Conservation (phyloP, 2,797 vertebrate species). For the Syngnathus acus region DNA sequence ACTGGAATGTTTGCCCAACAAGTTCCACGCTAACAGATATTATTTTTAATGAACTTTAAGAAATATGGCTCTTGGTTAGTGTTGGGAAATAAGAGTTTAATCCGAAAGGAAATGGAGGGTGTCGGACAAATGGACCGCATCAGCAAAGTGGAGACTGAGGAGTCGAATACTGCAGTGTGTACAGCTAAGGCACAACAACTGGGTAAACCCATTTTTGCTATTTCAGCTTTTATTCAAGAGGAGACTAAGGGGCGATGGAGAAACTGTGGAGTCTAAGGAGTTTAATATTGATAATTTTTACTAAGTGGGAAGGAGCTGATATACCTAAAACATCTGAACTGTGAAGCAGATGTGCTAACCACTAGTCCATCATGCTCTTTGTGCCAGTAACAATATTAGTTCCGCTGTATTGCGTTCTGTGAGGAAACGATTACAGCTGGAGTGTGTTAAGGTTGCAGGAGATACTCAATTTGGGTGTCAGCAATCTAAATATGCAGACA, state of each 20-base stretch:
- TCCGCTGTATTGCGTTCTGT: background rate
- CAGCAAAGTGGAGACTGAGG: background rate
- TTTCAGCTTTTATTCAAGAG: background rate
- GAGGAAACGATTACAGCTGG: slow-evolving; percentile 10
- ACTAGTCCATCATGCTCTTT: background rate
- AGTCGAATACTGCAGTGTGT: background rate
- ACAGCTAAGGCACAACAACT: background rate
- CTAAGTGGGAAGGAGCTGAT: background rate
- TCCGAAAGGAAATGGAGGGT: background rate
- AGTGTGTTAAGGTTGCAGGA: slow-evolving; percentile 11
- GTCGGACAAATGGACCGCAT: background rate
- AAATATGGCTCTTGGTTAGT: too few relatives aligned
- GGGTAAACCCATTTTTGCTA: background rate
- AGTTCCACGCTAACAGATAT: too few relatives aligned
- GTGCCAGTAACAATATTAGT: background rate
- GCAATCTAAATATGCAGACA: slow-evolving; percentile 12
- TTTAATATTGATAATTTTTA: background rate
- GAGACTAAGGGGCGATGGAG: background rate
- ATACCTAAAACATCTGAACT: background rate
- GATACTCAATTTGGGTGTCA: slow-evolving; percentile 21
- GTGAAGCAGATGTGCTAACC: background rate
- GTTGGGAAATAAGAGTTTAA: too few relatives aligned
- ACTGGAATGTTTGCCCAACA: too few relatives aligned
- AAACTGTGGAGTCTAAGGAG: background rate
- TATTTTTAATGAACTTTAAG: too few relatives aligned